Evolutionary conservation across 92 coral and sea anemone genomes (phyloP).

Genomic region (Paramuricea clavata): DNA sequence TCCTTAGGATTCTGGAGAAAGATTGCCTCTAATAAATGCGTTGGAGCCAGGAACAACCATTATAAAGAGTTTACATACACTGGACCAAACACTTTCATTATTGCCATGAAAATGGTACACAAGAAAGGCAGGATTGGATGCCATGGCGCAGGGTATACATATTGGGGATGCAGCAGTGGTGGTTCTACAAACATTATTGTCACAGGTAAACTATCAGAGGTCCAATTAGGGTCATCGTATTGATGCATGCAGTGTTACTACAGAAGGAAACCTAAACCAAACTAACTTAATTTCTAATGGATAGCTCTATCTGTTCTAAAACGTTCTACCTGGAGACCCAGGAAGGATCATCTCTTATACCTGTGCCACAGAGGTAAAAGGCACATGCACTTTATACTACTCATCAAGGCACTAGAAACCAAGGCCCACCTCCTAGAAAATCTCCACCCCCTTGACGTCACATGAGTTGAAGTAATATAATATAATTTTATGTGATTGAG

Average conservation of each 20-base stretch:
- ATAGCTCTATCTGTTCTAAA: too few relatives aligned
- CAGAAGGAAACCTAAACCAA: not conserved
- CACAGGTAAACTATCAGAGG: not conserved
- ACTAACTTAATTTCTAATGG: not conserved
- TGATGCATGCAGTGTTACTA: not conserved
- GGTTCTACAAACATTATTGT: not conserved
- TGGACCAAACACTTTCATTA: slow-evolving; percentile 1
- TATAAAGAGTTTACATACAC: not conserved
- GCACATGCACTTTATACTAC: too few relatives aligned
- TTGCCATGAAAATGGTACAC: slow-evolving; percentile 5
- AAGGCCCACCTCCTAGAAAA: not conserved
- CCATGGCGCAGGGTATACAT: not conserved
- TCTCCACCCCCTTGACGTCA: not conserved
- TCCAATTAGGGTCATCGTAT: not conserved
- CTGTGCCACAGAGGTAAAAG: too few relatives aligned
- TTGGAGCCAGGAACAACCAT: not conserved
- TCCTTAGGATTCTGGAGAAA: not conserved
- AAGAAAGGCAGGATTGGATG: slow-evolving; percentile 8
- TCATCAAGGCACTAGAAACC: not conserved
- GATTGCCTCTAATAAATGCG: not conserved
- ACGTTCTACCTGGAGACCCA: too few relatives aligned
- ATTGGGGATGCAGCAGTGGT: not conserved
- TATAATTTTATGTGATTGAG: too few relatives aligned
- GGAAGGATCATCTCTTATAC: too few relatives aligned
- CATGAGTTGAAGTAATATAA: not conserved